Conservation (phyloP, 2,888 invertebrate species). For the Marronus borbonicus region DNA sequence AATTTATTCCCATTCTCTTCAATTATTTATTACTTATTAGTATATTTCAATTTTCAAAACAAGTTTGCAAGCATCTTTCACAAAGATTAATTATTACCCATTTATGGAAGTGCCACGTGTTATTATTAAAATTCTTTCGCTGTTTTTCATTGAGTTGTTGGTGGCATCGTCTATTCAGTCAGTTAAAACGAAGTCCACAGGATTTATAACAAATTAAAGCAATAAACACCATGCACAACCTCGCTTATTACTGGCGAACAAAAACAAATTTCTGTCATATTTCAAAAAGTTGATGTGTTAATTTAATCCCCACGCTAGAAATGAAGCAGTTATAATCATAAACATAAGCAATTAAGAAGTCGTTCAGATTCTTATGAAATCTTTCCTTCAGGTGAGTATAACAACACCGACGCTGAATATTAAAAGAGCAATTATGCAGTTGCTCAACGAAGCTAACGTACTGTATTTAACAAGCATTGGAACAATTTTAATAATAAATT, state of each 20-base stretch:
- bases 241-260: neutral
- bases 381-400: neutral
- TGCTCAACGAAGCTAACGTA: neutral
- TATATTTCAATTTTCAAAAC: no score
- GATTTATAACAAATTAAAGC: no score
- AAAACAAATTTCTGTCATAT: neutral
- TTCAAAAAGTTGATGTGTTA: constrained; percentile 14
- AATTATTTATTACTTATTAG: no score
- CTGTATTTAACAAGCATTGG: neutral
- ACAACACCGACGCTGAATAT: neutral
- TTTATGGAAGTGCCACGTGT: no score
- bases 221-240: neutral
- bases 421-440: constrained; percentile 8
- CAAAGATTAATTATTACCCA: no score
- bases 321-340: constrained; percentile 1
- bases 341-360: constrained; percentile 7
- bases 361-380: constrained; percentile 22
- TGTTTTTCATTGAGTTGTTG: no score
- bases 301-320: neutral
- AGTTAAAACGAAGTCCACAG: no score
- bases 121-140: no score
- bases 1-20: no score
- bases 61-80: no score
- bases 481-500: neutral
- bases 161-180: no score